phyloP scores from a whole-genome alignment of 2,113 vertebrate species.

The Climacteris rufus region DNA sequence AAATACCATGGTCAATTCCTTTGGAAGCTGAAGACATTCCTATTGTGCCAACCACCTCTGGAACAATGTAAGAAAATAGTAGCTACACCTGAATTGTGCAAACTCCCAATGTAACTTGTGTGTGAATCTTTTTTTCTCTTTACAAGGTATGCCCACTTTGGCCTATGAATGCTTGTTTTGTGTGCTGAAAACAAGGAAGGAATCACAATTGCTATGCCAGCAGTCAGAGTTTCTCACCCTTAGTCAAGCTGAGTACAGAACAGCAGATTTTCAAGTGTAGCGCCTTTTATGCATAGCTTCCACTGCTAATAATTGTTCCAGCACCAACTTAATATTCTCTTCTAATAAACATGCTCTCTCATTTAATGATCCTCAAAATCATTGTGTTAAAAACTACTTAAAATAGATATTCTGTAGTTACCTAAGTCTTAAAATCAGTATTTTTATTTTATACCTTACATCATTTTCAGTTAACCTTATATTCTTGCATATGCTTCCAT shows the following conservation, averaged over 20 bases:
- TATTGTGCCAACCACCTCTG: conserved; percentile 90
- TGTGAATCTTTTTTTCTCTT: conserved; percentile 39
- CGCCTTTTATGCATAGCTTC: background rate
- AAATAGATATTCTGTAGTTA: conserved; percentile 31
- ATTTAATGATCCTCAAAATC: conserved; percentile 44
- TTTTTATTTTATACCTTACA: background rate
- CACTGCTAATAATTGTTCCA: conserved; percentile 42
- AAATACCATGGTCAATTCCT: conserved; percentile 90
- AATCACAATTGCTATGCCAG: conserved; percentile 35
- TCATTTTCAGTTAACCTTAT: conserved; percentile 46
- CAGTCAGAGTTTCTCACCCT: conserved; percentile 33
- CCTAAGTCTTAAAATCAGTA: conserved; percentile 17
- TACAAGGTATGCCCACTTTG: conserved; percentile 35
- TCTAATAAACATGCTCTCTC: conserved; percentile 53
- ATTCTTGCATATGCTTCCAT: conserved; percentile 9
- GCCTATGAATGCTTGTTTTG: conserved; percentile 33
- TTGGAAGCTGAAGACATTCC: conserved; percentile 91
- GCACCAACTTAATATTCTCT: conserved; percentile 17
- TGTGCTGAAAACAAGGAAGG: conserved; percentile 50
- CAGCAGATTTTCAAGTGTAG: conserved; percentile 40
- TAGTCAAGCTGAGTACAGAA: conserved; percentile 57
- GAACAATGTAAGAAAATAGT: conserved; percentile 82
- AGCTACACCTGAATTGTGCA: background rate
- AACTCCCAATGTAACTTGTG: background rate
- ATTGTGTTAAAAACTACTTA: conserved; percentile 4